Percentiles rank a stretch among this genome's conserved stretches.
Evolutionary conservation across 2,888 invertebrate genomes (phyloP).

Genomic region (Noctua janthe): DNA sequence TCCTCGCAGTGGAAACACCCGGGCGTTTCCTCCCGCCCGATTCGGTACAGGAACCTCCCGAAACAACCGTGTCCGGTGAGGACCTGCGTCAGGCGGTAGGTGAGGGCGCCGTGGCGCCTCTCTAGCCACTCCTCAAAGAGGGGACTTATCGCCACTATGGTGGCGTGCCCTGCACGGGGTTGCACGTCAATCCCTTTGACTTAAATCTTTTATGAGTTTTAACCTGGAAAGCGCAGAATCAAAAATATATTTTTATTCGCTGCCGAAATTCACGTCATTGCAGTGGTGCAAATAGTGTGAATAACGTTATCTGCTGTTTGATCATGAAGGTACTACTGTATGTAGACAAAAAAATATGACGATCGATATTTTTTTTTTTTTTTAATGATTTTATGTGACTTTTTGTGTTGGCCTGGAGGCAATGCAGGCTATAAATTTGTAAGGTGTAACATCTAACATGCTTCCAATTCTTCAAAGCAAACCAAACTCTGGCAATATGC

Average conservation of each 20-base stretch:
- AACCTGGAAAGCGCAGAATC: neutral
- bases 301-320: neutral
- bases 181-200: neutral
- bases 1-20: no score
- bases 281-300: no score
- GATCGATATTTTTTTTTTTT: neutral
- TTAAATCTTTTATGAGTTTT: conserved; percentile 11
- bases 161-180: no score
- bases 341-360: neutral
- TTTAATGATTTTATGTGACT: no score
- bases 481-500: conserved; percentile 50
- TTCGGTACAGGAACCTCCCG: no score
- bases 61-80: no score
- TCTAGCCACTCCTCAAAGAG: no score
- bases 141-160: no score
- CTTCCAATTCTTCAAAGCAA: conserved; percentile 18
- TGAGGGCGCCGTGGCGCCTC: no score
- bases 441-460: conserved; percentile 18
- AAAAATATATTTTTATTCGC: neutral
- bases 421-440: neutral
- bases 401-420: neutral
- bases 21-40: no score
- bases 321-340: neutral
- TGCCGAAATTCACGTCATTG: neutral
- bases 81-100: no score